These are phyloP conservation scores for Zaprionus taronus DNA, from an alignment of 1,140 invertebrate species.

Conservation along the genomic window DNA sequence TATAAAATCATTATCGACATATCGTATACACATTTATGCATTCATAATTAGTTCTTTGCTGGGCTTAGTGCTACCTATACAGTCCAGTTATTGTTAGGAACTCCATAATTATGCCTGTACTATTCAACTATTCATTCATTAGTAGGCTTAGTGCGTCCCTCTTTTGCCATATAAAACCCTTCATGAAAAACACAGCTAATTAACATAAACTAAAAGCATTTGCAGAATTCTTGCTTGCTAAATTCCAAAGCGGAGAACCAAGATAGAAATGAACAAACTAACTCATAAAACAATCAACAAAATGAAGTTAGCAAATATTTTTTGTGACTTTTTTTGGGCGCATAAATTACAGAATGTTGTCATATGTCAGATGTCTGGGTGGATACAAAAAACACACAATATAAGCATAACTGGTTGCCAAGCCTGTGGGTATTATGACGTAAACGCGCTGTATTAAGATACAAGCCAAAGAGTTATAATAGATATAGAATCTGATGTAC, in stretches of 20 bases:
- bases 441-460: constrained; percentile 20
- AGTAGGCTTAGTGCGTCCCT: too few relatives aligned
- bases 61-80: too few relatives aligned
- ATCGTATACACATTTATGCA: too few relatives aligned
- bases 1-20: too few relatives aligned
- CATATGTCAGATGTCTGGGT: constrained; percentile 16
- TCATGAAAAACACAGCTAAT: too few relatives aligned
- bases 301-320: constrained; percentile 33
- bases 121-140: too few relatives aligned
- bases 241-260: constrained; percentile 29
- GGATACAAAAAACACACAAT: constrained; percentile 9
- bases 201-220: too few relatives aligned
- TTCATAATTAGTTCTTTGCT: too few relatives aligned
- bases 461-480: neutral
- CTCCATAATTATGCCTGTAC: too few relatives aligned
- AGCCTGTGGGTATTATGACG: constrained; percentile 21
- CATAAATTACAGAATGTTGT: constrained; percentile 50
- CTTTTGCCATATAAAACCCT: too few relatives aligned
- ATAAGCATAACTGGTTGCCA: constrained; percentile 32
- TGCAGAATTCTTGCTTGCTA: neutral
- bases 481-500: constrained; percentile 2
- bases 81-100: too few relatives aligned
- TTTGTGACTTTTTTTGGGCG: constrained; percentile 13
- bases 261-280: constrained; percentile 10
- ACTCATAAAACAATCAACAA: constrained; percentile 17